Base-by-base conservation (phyloP, 1,140 invertebrate species). In the Diuraphis noxia region DNA sequence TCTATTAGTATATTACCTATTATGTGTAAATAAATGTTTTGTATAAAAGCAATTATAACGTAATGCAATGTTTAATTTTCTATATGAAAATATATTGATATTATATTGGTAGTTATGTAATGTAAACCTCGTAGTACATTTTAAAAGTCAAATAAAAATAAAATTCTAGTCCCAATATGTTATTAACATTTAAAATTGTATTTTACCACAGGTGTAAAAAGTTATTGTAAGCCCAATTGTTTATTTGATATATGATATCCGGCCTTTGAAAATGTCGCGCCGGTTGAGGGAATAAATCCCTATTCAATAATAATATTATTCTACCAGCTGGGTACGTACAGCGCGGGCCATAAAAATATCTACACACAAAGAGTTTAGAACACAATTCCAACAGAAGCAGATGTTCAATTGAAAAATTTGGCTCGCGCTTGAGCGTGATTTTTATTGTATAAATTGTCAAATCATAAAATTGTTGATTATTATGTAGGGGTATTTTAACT, bases 131-230 rank as follows among this genome's bases (percentile, higher is more conserved):
- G 34, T 72, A 19, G 13, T 17, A 72, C 30, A 72, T 72, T n/a
- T 6, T 72, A 72, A 4, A 17, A 72, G 30, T n/a, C 10, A n/a
- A 72, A 13, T n/a, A n/a, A 72, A 72, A 72, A n/a, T 72, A 10
- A n/a, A n/a, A n/a, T 72, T 72, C 56, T 72, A n/a, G 34, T 72
- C n/a, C 30, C n/a, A n/a, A 63, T 63, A 63, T 17, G 9, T 10
- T 30, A 2, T 30, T 56, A 56, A 63, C 56, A 63, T 56, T 56
- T 41, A 52, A 56, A n/a, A 63, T 40, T 17, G 36, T 38, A 88
- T 56, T 88, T 56, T n/a, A n/a, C n/a, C 86, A 88, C 86, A 88
- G 86, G 86, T 88, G 86, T 88, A 88, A 88, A 88, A 88, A 88
- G 36, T 40, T 88, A 88, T 88, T 88, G 49, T 88, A 30, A 7